Evolutionary conservation across 2,113 vertebrate genomes (phyloP), one percentile per base, ranked within the genome.

Genomic region (Pionites leucogaster): DNA sequence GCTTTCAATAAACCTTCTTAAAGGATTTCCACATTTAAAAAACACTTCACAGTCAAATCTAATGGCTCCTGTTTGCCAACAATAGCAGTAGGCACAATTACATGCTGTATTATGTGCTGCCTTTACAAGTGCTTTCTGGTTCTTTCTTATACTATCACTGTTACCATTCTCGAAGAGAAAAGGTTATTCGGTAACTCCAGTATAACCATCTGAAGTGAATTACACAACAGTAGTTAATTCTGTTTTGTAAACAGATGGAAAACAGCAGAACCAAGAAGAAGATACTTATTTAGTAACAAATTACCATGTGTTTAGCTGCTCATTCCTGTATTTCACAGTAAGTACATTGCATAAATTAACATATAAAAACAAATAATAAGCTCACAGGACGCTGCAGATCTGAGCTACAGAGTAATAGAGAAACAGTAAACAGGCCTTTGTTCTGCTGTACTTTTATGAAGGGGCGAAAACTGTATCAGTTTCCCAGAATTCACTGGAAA

Each of bases 331-430:
- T 86, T 69, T 85, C 74, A 62, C 31, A 41, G 27, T 13, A 46
- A 0, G 0, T 24, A n/a, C 5, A 27, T 55, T 46, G 16, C 5
- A 9, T 7, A 57, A 93, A 17, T 4, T 37, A 76, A n/a, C 13
- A 41, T 6, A 14, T 17, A 46, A 60, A 39, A 35, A 39, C 46
- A 91, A 53, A 33, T 27, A 22, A 59, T 24, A 17, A 77, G 28
- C 23, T 63, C 35, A 39, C 2, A 3, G 28, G 46, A 57, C 39
- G 31, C 0, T 29, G 71, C 71, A 59, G 28, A 29, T 53, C 27
- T 68, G 55, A 92, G 47, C 18, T 89, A n/a, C 29, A 79, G 69
- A 7, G 2, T 24, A 25, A 10, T 28, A 69, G 65, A 67, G 31
- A 28, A 80, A 37, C 39, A 68, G 13, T 4, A 39, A 57, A 46